Base-by-base conservation (phyloP, 1,140 invertebrate species). In the Cryptotermes secundus region DNA sequence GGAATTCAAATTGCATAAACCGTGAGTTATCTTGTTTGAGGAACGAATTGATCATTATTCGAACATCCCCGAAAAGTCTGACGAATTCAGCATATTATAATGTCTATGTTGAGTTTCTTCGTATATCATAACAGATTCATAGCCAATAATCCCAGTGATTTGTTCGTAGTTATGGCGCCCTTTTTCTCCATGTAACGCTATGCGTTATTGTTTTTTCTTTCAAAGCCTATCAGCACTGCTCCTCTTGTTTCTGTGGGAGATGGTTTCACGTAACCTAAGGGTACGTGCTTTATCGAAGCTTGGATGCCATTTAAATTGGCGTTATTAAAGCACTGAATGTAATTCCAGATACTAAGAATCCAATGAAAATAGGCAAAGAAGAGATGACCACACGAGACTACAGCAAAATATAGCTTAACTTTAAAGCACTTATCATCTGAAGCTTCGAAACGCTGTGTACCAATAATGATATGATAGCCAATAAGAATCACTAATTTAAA, bases 401-500 rank as follows among this genome's bases (percentile, higher is more conserved):
- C n/a, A 72, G 59, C 59, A 72, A 72, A 72, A 1, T 26, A 1
- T 72, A 72, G 26, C 59, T 7, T n/a, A 31, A 72, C 26, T 72
- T 72, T 72, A 72, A 72, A 72, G 59, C 59, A 72, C 26, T 72
- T 72, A 72, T 72, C 59, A 16, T 31, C 59, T 26, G 9, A 31
- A n/a, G 14, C 19, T 72, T 26, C 59, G 26, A 26, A 72, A 14
- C 59, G 26, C 2, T 72, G 9, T 72, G 59, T n/a, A 72, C 59
- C n/a, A 7, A 31, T 72, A 31, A 72, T 72, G 59, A 72, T 72
- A 72, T 14, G 59, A 72, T 72, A 72, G 26, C n/a, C 59, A 72
- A 31, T 72, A 72, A 26, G 59, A 72, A 72, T 72, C 59, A n/a
- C 59, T 72, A 72, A 72, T 72, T 72, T 72, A 72, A 72, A 72